These are phyloP conservation scores for Temnothorax unifasciatus DNA, from an alignment of 2,888 invertebrate genomes.

Conservation along the genomic window DNA sequence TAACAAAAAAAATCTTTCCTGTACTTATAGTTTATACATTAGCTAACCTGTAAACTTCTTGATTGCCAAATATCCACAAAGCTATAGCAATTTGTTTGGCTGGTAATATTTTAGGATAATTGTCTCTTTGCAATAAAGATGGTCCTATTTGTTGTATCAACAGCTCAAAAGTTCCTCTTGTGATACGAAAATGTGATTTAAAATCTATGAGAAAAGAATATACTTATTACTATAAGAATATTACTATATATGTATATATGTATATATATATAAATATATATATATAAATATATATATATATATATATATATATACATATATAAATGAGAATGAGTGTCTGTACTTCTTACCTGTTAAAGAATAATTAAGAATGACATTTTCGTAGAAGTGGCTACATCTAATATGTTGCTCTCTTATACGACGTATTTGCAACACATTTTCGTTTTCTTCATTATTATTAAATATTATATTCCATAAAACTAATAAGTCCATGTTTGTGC, in stretches of 20 bases:
- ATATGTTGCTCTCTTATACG: conserved; percentile 13
- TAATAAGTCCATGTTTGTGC: neutral
- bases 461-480: conserved; percentile 7
- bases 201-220: conserved; percentile 2
- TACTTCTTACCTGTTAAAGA: conserved; percentile 30
- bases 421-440: neutral
- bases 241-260: too few species aligned
- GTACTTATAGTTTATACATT: neutral
- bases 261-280: too few species aligned
- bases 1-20: conserved; percentile 21
- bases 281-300: too few species aligned
- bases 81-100: conserved; percentile 10
- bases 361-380: conserved; percentile 13
- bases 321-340: neutral
- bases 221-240: too few species aligned
- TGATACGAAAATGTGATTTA: conserved; percentile 19
- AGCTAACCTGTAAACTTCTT: conserved; percentile 28
- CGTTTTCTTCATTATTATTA: conserved; percentile 13
- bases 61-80: conserved; percentile 32
- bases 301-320: too few species aligned
- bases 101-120: neutral
- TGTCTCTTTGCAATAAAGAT: neutral
- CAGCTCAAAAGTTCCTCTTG: conserved; percentile 8
- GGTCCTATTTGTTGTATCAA: conserved; percentile 18
- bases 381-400: neutral